phyloP scores from a whole-genome alignment of 2,113 vertebrate genomes.

The Heloderma charlesbogerti region DNA sequence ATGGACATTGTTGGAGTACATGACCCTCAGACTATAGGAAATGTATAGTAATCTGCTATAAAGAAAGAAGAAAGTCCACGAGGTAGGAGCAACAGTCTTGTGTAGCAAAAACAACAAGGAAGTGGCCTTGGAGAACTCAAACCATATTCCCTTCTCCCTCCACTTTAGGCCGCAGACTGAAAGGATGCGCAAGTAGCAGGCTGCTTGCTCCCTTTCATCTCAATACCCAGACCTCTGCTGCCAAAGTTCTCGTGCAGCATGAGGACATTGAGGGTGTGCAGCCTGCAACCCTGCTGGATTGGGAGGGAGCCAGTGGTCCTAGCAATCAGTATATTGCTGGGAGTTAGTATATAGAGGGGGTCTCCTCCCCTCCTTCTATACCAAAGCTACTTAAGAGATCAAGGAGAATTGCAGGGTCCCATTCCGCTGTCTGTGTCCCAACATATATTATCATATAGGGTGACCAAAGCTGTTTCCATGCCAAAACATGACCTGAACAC shows the following conservation, averaged over 20 bases:
- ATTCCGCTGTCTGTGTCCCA: too few species aligned
- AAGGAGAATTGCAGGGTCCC: too few species aligned
- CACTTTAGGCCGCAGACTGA: neutral
- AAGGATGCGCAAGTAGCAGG: neutral
- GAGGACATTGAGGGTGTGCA: neutral
- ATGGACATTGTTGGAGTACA: too few species aligned
- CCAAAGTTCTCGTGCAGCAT: neutral
- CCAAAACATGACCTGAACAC: too few species aligned
- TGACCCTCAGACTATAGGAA: neutral
- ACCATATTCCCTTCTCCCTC: neutral
- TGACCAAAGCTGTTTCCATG: too few species aligned
- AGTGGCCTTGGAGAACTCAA: neutral
- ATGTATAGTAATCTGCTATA: neutral
- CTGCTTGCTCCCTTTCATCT: neutral
- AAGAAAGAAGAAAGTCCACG: neutral
- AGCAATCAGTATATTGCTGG: neutral
- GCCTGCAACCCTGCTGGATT: neutral
- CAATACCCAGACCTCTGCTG: neutral
- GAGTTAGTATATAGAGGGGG: too few species aligned
- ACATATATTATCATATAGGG: too few species aligned
- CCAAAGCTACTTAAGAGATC: too few species aligned
- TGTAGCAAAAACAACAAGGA: neutral
- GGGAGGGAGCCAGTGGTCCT: too few species aligned
- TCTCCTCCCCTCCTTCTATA: too few species aligned
- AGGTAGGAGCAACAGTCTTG: neutral